Evolutionary conservation across 2,113 vertebrate genomes (phyloP).

Genomic region (Cephalopterus ornatus): DNA sequence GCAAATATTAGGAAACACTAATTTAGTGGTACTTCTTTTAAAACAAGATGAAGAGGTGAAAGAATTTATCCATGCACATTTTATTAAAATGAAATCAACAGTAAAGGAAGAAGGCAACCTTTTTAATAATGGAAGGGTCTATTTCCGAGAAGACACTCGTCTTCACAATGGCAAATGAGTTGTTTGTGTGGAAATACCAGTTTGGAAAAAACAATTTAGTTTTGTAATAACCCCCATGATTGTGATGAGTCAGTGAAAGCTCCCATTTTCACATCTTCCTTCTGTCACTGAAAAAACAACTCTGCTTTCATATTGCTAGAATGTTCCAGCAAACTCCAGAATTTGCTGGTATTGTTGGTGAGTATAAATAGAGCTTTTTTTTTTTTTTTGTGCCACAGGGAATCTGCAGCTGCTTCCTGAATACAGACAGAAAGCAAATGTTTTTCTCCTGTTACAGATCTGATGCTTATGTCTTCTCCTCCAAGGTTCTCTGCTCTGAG

Average conservation of each 20-base stretch:
- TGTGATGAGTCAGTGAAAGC: constrained; percentile 47
- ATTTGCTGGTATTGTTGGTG: constrained; percentile 5
- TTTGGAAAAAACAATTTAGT: constrained; percentile 39
- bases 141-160: neutral
- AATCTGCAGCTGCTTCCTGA: constrained; percentile 40
- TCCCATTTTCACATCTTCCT: constrained; percentile 46
- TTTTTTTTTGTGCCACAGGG: neutral
- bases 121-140: neutral
- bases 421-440: constrained; percentile 24
- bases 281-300: neutral
- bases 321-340: neutral
- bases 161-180: constrained; percentile 10
- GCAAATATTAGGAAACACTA: neutral
- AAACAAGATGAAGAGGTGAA: neutral
- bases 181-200: constrained; percentile 47
- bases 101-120: neutral
- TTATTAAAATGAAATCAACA: neutral
- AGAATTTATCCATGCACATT: neutral
- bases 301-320: neutral
- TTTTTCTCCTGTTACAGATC: neutral
- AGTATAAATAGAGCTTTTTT: neutral
- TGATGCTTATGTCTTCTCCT: neutral
- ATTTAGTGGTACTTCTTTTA: neutral
- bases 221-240: constrained; percentile 33
- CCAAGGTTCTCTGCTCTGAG: neutral